A percentile compares a stretch with the other conserved stretches of the same genome.
Conservation (phyloP, 2,113 vertebrate species). For the Pseudorhombus dupliciocellatus region DNA sequence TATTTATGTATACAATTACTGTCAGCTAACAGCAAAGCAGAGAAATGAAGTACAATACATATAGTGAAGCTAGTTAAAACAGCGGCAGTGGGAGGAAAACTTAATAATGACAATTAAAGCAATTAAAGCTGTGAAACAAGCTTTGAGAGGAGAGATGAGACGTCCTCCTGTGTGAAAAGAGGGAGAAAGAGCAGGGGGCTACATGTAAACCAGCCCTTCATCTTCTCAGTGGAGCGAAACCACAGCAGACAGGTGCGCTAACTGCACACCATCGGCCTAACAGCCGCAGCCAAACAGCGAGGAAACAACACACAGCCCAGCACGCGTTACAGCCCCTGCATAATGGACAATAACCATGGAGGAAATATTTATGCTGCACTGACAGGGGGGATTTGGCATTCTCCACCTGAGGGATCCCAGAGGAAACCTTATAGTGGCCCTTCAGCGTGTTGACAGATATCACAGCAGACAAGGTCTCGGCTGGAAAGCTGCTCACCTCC, state of each 20-base stretch:
- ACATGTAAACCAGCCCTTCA: conserved; percentile 54
- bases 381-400: conserved; percentile 67
- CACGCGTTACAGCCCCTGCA: conserved; percentile 44
- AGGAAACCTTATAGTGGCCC: conserved; percentile 47
- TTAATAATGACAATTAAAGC: too few species aligned
- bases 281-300: conserved; percentile 17
- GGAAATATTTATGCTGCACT: conserved; percentile 68
- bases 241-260: conserved; percentile 36
- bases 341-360: conserved; percentile 70
- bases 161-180: conserved; percentile 1
- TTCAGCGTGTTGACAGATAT: conserved; percentile 72
- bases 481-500: conserved; percentile 41
- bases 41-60: too few species aligned
- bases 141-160: background rate
- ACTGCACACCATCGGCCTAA: conserved; percentile 21
- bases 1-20: too few species aligned
- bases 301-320: conserved; percentile 29
- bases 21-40: too few species aligned
- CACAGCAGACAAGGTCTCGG: conserved; percentile 61
- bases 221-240: conserved; percentile 39
- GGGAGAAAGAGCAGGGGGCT: conserved; percentile 10
- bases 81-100: too few species aligned
- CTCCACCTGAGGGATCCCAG: conserved; percentile 63
- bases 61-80: background rate
- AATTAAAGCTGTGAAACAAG: background rate